Evolutionary conservation across 1,140 invertebrate species (phyloP).

Genomic region (Drosophila paulistorum): DNA sequence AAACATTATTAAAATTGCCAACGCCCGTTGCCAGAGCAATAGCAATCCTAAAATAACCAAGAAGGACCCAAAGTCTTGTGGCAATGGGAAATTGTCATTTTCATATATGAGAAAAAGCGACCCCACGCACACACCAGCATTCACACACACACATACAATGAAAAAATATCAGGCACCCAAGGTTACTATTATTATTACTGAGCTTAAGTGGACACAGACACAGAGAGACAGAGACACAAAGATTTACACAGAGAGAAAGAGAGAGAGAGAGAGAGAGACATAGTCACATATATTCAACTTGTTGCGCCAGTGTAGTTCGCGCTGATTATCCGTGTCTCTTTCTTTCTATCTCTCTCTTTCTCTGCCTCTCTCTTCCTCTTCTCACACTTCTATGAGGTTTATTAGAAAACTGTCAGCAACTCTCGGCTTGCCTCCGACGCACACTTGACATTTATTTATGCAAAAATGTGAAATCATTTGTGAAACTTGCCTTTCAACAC

Average conservation of each 20-base stretch:
- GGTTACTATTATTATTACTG: slow-evolving; percentile 75
- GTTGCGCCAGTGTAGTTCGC: slow-evolving; percentile 45
- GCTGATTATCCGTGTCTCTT: slow-evolving; percentile 35
- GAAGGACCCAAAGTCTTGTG: slow-evolving; percentile 49
- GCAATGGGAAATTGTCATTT: slow-evolving; percentile 76
- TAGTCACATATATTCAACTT: slow-evolving; percentile 21
- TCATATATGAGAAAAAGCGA: slow-evolving; percentile 51
- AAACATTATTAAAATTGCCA: slow-evolving; percentile 81
- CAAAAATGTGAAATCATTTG: slow-evolving; percentile 82
- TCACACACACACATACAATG: slow-evolving; percentile 27
- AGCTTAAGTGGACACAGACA: slow-evolving; percentile 69
- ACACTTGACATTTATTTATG: slow-evolving; percentile 81
- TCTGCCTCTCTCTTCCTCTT: slow-evolving; percentile 10
- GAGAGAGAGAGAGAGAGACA: not conserved
- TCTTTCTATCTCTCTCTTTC: slow-evolving; percentile 5
- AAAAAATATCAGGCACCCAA: slow-evolving; percentile 67
- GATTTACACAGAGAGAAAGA: not conserved
- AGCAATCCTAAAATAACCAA: slow-evolving; percentile 76
- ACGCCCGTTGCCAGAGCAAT: slow-evolving; percentile 56
- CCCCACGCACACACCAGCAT: slow-evolving; percentile 12
- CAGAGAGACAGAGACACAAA: slow-evolving; percentile 11
- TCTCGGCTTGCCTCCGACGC: slow-evolving; percentile 65
- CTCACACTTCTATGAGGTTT: slow-evolving; percentile 58
- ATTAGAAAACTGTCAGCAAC: slow-evolving; percentile 80
- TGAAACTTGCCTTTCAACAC: slow-evolving; percentile 70